phyloP scores from a whole-genome alignment of 1,140 invertebrate genomes.

The Eciton burchellii region DNA sequence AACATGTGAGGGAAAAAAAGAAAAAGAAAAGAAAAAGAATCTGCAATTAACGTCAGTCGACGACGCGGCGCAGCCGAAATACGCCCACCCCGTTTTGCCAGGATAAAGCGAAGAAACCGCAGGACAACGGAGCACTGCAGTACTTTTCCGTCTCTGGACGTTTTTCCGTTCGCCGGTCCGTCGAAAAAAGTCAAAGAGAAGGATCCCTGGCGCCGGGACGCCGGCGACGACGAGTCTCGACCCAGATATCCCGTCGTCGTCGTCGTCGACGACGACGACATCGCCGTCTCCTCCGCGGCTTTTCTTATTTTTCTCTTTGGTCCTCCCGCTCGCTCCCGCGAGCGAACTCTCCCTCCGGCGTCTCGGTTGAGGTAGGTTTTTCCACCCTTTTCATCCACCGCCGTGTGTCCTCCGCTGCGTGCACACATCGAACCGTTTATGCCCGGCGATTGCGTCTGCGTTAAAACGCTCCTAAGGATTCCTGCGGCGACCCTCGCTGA shows the following conservation, averaged over 20 bases:
- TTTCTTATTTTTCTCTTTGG: constrained; percentile 80
- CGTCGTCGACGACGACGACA: constrained; percentile 65
- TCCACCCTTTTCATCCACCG: constrained; percentile 67
- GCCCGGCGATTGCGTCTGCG: constrained; percentile 16
- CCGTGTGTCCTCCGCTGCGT: constrained; percentile 29
- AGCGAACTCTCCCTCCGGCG: constrained; percentile 55
- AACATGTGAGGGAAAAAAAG: too few species aligned
- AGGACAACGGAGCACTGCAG: constrained; percentile 64
- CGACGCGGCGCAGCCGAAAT: constrained; percentile 27
- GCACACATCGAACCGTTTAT: constrained; percentile 33
- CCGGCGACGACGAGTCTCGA: constrained; percentile 84
- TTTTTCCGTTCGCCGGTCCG: constrained; percentile 66
- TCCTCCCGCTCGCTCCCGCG: constrained; percentile 68
- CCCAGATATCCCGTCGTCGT: constrained; percentile 81
- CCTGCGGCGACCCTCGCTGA: constrained; percentile 20
- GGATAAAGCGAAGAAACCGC: constrained; percentile 64
- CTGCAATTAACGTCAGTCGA: constrained; percentile 47
- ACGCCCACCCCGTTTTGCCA: constrained; percentile 24
- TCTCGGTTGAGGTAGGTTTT: constrained; percentile 79
- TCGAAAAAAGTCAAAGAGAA: constrained; percentile 76
- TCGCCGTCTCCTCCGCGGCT: constrained; percentile 77
- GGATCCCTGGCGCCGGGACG: constrained; percentile 83
- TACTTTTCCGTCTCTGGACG: constrained; percentile 67
- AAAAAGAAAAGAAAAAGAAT: too few species aligned
- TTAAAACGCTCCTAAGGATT: constrained; percentile 24